Conservation (phyloP, 2,113 vertebrate genomes). For the Takifugu flavidus region DNA sequence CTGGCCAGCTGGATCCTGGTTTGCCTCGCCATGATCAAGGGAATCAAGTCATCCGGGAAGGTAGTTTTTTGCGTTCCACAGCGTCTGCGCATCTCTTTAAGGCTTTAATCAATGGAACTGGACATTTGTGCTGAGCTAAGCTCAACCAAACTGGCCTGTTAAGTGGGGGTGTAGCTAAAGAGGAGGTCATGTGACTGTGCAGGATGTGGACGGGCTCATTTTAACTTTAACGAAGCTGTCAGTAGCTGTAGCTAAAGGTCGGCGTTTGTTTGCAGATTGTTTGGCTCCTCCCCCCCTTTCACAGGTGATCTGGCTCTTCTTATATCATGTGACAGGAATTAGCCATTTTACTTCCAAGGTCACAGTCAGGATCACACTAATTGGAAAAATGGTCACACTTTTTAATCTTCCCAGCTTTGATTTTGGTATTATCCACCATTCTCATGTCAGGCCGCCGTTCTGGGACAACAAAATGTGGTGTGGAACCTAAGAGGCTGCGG, state of each 20-base stretch:
- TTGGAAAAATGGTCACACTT: slow-evolving; percentile 24
- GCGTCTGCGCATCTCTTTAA: no score
- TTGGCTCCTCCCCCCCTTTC: not conserved
- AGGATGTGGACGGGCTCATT: slow-evolving; percentile 28
- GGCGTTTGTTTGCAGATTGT: slow-evolving; percentile 18
- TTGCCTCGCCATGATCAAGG: slow-evolving; percentile 97
- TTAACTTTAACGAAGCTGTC: slow-evolving; percentile 48
- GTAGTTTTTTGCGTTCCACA: slow-evolving; percentile 52
- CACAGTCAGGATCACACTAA: slow-evolving; percentile 30
- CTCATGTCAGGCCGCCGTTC: not conserved
- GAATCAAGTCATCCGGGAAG: slow-evolving; percentile 98
- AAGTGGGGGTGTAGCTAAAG: no score
- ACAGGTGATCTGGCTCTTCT: slow-evolving; percentile 32
- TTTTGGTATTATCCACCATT: slow-evolving; percentile 31
- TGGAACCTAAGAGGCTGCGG: not conserved
- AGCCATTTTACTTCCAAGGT: slow-evolving; percentile 19
- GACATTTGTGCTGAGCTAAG: not conserved
- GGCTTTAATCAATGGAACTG: no score
- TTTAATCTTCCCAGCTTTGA: slow-evolving; percentile 47
- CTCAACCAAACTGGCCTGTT: not conserved
- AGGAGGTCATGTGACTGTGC: slow-evolving; percentile 46
- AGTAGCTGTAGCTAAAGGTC: slow-evolving; percentile 32
- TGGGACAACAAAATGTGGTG: not conserved
- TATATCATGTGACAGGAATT: slow-evolving; percentile 55
- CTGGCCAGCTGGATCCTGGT: slow-evolving; percentile 91